Conservation (phyloP, 1,140 invertebrate genomes). For the Ceratina japonica region DNA sequence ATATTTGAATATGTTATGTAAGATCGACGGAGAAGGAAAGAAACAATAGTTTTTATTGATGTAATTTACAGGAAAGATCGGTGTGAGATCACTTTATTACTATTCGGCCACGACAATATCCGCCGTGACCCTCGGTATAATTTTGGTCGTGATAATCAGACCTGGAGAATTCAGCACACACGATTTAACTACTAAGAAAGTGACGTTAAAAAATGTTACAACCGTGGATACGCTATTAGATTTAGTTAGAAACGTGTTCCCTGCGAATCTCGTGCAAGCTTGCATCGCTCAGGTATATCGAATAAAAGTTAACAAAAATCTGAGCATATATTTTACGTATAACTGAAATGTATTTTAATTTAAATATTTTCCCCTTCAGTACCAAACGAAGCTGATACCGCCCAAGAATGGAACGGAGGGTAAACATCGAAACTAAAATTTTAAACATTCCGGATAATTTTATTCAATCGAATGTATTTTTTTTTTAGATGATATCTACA, state of each 20-base stretch:
- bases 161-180: conserved; percentile 82
- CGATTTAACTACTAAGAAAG: conserved; percentile 36
- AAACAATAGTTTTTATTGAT: background rate
- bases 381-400: conserved; percentile 78
- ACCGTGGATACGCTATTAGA: conserved; percentile 96
- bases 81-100: conserved; percentile 90
- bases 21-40: background rate
- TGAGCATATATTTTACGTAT: background rate
- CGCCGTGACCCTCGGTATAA: conserved; percentile 93
- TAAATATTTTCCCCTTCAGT: conserved; percentile 68
- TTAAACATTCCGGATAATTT: conserved; percentile 19
- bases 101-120: conserved; percentile 94
- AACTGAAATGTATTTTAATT: background rate
- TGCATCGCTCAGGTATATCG: conserved; percentile 85
- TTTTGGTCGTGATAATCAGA: conserved; percentile 90
- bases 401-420: conserved; percentile 74
- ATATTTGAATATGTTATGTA: background rate
- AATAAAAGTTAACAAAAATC: no score
- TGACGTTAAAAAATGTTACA: conserved; percentile 83
- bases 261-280: conserved; percentile 93
- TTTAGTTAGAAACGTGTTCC: conserved; percentile 96
- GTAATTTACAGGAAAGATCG: conserved; percentile 80
- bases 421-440: conserved; percentile 13
- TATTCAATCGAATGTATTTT: background rate
- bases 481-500: conserved; percentile 54